Conservation (phyloP, 2,888 invertebrate species). For the Folsomia manolachei region DNA sequence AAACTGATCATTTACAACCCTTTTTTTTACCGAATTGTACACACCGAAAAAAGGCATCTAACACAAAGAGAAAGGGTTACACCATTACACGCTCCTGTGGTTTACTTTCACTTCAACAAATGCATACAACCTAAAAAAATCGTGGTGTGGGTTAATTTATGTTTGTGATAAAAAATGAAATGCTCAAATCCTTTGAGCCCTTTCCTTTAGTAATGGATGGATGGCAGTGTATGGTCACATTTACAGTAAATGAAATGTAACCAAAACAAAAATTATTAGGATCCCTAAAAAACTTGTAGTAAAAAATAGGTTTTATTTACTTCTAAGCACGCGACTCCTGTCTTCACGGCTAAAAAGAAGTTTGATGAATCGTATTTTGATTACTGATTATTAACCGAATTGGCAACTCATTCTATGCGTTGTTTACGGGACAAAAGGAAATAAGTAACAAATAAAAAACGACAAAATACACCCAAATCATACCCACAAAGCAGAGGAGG, state of each 20-base stretch:
- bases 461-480: no score
- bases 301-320: neutral
- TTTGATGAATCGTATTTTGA: conserved; percentile 48
- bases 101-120: neutral
- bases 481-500: no score
- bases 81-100: neutral
- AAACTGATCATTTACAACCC: neutral
- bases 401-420: conserved; percentile 12
- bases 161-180: conserved; percentile 1
- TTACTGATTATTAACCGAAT: conserved; percentile 42
- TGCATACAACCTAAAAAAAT: neutral
- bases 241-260: neutral
- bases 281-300: neutral
- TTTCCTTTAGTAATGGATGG: neutral
- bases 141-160: neutral
- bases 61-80: neutral
- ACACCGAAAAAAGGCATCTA: no score
- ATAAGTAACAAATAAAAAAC: neutral
- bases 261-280: neutral
- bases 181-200: conserved; percentile 3
- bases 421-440: neutral
- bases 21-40: neutral
- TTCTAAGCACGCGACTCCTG: conserved; percentile 18
- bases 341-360: neutral
- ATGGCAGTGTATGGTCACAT: no score